Evolutionary conservation across 2,888 invertebrate species (phyloP), one percentile per base, ranked within the genome.

Genomic region (Therioaphis trifolii): DNA sequence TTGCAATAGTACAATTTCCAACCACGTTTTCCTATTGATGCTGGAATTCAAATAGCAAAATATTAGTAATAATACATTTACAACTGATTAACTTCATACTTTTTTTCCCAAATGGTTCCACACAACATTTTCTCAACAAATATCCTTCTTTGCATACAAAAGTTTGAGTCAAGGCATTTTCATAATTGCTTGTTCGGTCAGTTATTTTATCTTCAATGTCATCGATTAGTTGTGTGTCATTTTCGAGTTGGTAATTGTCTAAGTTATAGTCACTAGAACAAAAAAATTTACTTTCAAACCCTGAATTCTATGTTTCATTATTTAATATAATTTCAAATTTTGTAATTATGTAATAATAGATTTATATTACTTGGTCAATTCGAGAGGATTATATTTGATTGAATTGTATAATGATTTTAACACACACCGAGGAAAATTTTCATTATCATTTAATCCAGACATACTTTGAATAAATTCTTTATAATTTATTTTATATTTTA

Each of bases 1-100:
- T 97, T 96, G 88, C 97, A 98, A 91, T 97, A 99, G 90, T 96
- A 97, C 98, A 98, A 98, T 90, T 97, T 97, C 99, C 99, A 99
- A 80, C 98, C 96, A 87, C 99, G 93, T 88, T 98, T 96, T 68
- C 99, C 99, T 89, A 99, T 94, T 74, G 96, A 95, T 87, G 96
- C 96, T 96, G 89, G 86, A 91, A 82, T n/a, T 27, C 40, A 14
- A 49, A 68, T 24, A 46, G 4, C 21, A 55, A 61, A 80, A 49
- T 40, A 43, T 75, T 61, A 35, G 71, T 27, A n/a, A 46, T n/a
- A 15, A 21, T 46, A 52, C 61, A 49, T n/a, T n/a, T n/a, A n/a
- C n/a, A n/a, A n/a, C n/a, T n/a, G n/a, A 69, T 24, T 12, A 43
- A 58, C 87, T 84, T 90, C 92, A 91, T 90, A 99, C 99, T 99